A percentile compares a stretch with the other conserved stretches of the same genome.
These are phyloP conservation scores for Zaprionus camerounensis DNA, from an alignment of 1,140 invertebrate genomes.

Conservation along the genomic window DNA sequence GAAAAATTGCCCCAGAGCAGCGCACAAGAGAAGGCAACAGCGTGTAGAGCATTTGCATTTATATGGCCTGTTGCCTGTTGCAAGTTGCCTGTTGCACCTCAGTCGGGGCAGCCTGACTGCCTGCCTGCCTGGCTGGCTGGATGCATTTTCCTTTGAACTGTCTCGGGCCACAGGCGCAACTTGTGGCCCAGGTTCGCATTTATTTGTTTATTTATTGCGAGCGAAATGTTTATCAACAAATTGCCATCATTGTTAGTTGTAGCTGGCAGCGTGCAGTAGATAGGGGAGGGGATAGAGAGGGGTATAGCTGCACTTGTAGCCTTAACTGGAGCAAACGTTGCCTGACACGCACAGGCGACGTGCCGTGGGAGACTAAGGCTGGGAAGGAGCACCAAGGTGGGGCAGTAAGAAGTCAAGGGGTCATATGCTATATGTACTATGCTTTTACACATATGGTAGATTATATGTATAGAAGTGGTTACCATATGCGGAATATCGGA, in stretches of 20 bases:
- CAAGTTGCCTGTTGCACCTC: conserved; percentile 18
- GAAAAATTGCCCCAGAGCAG: conserved; percentile 83
- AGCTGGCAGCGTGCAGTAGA: neutral
- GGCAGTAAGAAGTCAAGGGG: neutral
- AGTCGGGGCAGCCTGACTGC: conserved; percentile 1
- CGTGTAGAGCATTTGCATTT: conserved; percentile 76
- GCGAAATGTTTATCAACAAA: conserved; percentile 84
- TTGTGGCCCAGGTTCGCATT: conserved; percentile 60
- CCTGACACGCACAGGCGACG: conserved; percentile 38
- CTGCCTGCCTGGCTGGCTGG: conserved; percentile 16
- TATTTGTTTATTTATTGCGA: conserved; percentile 84
- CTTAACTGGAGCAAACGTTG: conserved; percentile 43
- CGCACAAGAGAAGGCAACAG: conserved; percentile 52
- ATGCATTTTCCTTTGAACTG: conserved; percentile 28
- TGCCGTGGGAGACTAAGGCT: conserved; percentile 33
- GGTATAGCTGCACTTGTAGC: conserved; percentile 38
- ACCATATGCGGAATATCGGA: no score
- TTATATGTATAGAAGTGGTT: no score
- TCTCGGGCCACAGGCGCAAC: conserved; percentile 58
- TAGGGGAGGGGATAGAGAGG: no score
- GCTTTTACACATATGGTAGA: no score
- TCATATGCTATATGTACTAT: neutral
- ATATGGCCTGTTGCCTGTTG: conserved; percentile 58
- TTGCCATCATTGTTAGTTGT: conserved; percentile 69
- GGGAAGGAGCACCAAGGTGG: neutral